Percentiles rank a stretch among this genome's conserved stretches.
Evolutionary conservation across 2,797 vertebrate genomes (phyloP).

Genomic region (Sebastes melanostomus): DNA sequence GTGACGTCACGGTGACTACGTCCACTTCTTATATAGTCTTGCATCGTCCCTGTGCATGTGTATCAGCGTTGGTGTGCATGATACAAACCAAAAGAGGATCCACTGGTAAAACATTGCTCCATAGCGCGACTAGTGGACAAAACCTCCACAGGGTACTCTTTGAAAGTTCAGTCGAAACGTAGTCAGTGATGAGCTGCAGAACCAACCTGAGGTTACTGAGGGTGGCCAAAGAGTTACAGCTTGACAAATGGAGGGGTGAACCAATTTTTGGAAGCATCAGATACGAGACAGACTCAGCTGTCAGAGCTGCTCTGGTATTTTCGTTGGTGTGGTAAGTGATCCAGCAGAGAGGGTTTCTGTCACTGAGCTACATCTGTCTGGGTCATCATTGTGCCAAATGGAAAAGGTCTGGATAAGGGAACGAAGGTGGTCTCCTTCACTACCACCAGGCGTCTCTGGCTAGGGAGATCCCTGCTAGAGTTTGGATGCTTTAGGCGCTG

Average conservation of each 20-base stretch:
- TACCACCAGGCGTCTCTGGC: constrained; percentile 26
- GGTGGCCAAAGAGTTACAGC: background rate
- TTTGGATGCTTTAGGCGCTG: constrained; percentile 6
- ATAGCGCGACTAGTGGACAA: background rate
- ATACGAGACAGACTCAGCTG: constrained; percentile 13
- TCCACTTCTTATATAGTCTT: too few relatives aligned
- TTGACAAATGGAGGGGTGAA: constrained; percentile 6
- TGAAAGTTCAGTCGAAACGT: background rate
- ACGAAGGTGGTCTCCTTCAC: constrained; percentile 29
- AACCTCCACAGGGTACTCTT: background rate
- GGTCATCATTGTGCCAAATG: constrained; percentile 53
- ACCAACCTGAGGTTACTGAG: background rate
- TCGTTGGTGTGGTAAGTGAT: constrained; percentile 49
- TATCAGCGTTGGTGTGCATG: background rate
- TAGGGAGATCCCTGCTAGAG: constrained; percentile 4
- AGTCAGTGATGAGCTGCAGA: background rate
- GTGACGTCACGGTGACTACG: too few relatives aligned
- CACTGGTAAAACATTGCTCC: background rate
- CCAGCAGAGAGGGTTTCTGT: constrained; percentile 43
- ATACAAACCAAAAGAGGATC: background rate
- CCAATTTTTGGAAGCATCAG: constrained; percentile 1
- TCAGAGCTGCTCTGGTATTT: constrained; percentile 35
- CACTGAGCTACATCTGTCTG: constrained; percentile 51
- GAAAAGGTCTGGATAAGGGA: constrained; percentile 69
- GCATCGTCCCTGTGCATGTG: background rate